These are phyloP conservation scores for Heterotilapia buettikoferi DNA, from an alignment of 2,113 vertebrate genomes.

Conservation along the genomic window DNA sequence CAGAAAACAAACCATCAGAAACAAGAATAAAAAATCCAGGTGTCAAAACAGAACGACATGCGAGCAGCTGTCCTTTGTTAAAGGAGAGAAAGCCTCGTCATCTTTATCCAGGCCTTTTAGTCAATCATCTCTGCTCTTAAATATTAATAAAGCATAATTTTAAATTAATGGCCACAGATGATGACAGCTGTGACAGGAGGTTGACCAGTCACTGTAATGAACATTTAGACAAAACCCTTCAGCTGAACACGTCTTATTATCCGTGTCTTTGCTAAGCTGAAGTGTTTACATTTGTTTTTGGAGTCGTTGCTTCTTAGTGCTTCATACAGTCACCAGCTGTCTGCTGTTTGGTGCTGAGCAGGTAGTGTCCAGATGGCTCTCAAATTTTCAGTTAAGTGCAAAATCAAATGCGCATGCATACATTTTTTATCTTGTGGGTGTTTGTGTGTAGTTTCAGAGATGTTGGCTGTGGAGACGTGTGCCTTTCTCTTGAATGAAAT, in stretches of 20 bases:
- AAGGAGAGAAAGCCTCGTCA: background rate
- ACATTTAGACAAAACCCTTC: slow-evolving; percentile 35
- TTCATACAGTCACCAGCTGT: background rate
- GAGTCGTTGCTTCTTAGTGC: background rate
- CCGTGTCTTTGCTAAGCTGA: background rate
- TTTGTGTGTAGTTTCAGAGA: background rate
- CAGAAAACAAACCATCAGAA: background rate
- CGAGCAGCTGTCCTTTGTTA: slow-evolving; percentile 11
- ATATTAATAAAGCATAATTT: slow-evolving; percentile 46
- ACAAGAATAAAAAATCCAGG: background rate
- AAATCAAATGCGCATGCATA: background rate
- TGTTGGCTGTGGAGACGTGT: background rate
- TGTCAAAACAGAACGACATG: slow-evolving; percentile 8
- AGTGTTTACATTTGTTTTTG: slow-evolving; percentile 8
- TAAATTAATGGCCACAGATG: slow-evolving; percentile 31
- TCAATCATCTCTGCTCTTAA: slow-evolving; percentile 14
- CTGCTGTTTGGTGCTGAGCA: background rate
- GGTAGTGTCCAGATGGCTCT: background rate
- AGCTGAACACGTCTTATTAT: slow-evolving; percentile 24
- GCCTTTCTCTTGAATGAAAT: background rate
- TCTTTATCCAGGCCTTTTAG: background rate
- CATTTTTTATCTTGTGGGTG: background rate
- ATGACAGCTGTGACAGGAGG: slow-evolving; percentile 31
- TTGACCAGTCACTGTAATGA: slow-evolving; percentile 45
- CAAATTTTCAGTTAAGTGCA: background rate